These are phyloP conservation scores for Toxotes lorentzi DNA, from an alignment of 2,797 vertebrate species.

Conservation along the genomic window DNA sequence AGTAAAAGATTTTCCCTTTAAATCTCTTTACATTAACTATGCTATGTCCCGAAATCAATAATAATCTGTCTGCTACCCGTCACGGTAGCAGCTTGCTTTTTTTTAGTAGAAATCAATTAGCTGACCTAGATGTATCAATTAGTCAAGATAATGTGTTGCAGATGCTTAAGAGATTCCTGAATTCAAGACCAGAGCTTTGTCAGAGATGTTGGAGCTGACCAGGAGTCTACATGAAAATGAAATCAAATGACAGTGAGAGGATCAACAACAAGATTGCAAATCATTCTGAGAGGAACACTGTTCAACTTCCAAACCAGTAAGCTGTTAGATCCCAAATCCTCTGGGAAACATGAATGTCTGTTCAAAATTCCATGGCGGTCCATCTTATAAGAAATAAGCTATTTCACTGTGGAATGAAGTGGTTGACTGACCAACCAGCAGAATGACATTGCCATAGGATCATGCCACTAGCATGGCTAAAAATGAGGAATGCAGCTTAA, in stretches of 20 bases:
- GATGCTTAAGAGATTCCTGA: not conserved
- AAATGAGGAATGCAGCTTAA: not conserved
- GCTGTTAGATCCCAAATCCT: not conserved
- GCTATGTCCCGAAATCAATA: not conserved
- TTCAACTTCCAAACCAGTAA: not conserved
- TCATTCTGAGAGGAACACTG: not conserved
- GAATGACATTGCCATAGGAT: not conserved
- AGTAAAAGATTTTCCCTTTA: not conserved
- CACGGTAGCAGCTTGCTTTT: not conserved
- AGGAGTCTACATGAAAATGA: too few species aligned
- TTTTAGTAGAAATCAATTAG: not conserved
- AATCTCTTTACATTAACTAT: not conserved
- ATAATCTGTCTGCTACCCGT: not conserved
- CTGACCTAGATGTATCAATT: not conserved
- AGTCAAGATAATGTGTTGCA: constrained; percentile 1
- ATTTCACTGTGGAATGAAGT: too few species aligned
- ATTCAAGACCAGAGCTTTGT: not conserved
- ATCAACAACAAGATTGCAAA: not conserved
- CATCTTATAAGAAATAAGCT: not conserved
- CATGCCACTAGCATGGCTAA: not conserved
- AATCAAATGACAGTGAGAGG: not conserved
- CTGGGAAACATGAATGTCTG: not conserved
- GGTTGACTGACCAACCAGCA: not conserved
- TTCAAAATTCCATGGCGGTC: not conserved
- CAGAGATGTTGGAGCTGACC: not conserved